Conservation (phyloP, 2,113 vertebrate species). For the Lophotis ruficrista region DNA sequence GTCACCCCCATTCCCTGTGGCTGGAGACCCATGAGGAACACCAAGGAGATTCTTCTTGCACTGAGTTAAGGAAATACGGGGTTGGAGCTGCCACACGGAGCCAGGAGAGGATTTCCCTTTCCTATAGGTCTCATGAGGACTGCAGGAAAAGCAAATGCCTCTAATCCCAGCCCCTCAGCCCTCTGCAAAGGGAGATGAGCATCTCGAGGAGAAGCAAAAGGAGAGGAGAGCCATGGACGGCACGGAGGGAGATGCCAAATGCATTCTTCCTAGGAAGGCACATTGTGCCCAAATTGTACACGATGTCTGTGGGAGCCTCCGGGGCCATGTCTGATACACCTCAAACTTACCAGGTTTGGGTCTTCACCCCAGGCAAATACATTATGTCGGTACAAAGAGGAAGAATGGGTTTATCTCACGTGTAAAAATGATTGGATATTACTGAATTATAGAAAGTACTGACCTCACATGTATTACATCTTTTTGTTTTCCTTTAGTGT, state of each 20-base stretch:
- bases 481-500: not conserved
- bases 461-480: not conserved
- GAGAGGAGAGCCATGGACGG: not conserved
- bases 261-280: not conserved
- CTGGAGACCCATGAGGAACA: not conserved
- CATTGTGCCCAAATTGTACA: not conserved
- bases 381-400: not conserved
- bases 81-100: not conserved
- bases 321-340: not conserved
- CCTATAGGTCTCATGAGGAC: not conserved
- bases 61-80: fast-evolving
- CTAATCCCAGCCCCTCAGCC: not conserved
- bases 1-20: fast-evolving
- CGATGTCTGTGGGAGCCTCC: not conserved
- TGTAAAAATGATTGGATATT: not conserved
- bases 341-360: not conserved
- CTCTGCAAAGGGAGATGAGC: not conserved
- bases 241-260: not conserved
- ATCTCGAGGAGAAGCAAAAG: not conserved
- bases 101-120: not conserved
- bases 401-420: not conserved
- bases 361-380: not conserved
- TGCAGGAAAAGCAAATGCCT: fast-evolving
- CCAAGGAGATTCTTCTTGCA: not conserved
- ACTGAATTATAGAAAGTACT: not conserved